phyloP scores from a whole-genome alignment of 64 coral and sea anemone species.

The Actinia equina region DNA sequence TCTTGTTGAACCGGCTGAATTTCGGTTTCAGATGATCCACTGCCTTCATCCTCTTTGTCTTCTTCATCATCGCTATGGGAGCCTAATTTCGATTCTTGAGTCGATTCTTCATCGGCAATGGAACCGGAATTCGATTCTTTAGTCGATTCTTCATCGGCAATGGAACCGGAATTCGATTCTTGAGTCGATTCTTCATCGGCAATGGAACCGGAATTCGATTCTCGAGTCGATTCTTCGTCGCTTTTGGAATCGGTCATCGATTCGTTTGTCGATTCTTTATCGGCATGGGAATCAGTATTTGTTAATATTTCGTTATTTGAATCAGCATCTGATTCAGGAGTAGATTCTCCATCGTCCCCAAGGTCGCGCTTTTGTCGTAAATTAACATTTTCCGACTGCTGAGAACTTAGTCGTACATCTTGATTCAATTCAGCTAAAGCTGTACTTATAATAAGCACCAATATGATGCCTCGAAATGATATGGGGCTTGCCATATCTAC shows the following conservation, averaged over 20 bases:
- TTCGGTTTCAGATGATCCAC: not conserved
- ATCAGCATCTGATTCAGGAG: not conserved
- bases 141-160: not conserved
- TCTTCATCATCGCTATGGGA: not conserved
- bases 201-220: not conserved
- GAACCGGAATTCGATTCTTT: not conserved
- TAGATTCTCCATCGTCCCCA: not conserved
- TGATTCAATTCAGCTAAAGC: slow-evolving; percentile 22
- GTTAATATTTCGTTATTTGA: not conserved
- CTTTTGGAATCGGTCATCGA: not conserved
- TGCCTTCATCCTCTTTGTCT: not conserved
- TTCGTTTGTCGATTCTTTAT: not conserved
- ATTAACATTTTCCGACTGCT: slow-evolving; percentile 7
- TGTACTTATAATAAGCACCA: slow-evolving; percentile 29
- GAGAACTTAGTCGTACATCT: not conserved
- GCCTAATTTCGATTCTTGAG: not conserved
- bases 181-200: not conserved
- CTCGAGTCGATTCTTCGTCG: not conserved
- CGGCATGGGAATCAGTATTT: not conserved
- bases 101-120: not conserved
- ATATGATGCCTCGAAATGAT: slow-evolving; percentile 30
- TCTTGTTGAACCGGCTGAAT: not conserved
- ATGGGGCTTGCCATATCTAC: not conserved
- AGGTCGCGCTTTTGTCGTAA: not conserved
- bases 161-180: not conserved